Evolutionary conservation across 2,797 vertebrate genomes (phyloP).

Genomic region (Channallabes apus): DNA sequence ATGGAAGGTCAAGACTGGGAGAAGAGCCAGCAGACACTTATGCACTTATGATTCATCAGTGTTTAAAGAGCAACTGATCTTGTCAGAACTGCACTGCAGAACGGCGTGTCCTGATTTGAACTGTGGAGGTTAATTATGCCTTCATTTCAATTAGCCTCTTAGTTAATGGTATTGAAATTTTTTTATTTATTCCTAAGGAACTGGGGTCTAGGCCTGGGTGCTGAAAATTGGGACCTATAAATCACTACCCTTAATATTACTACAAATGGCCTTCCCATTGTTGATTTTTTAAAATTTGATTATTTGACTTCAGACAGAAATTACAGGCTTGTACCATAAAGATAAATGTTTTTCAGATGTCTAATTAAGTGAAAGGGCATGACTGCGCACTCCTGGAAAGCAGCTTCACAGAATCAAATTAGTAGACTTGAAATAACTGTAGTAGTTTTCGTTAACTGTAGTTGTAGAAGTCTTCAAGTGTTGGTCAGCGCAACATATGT

Average conservation of each 20-base stretch:
- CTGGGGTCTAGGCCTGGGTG: not conserved
- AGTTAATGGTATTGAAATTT: not conserved
- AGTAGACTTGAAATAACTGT: not conserved
- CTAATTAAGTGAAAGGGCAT: too few relatives aligned
- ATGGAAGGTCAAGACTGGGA: constrained; percentile 45
- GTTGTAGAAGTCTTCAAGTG: too few relatives aligned
- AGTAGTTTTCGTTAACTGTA: not conserved
- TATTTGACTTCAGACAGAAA: not conserved
- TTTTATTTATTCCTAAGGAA: not conserved
- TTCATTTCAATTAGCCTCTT: constrained; percentile 10
- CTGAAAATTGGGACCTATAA: not conserved
- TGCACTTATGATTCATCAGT: constrained; percentile 46
- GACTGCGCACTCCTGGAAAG: not conserved
- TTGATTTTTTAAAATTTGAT: too few relatives aligned
- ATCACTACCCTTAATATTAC: not conserved
- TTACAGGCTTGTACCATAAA: not conserved
- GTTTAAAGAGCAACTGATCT: constrained; percentile 45
- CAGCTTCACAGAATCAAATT: not conserved
- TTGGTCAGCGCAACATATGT: not conserved
- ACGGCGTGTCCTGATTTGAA: constrained; percentile 3
- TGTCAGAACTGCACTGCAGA: constrained; percentile 26
- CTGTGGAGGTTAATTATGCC: not conserved
- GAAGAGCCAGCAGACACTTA: constrained; percentile 46
- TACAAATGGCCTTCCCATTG: too few relatives aligned
- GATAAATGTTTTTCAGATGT: too few relatives aligned